Evolutionary conservation across 2,888 invertebrate species (phyloP), one percentile per base, ranked within the genome.

Genomic region (Acrobasis consociella): DNA sequence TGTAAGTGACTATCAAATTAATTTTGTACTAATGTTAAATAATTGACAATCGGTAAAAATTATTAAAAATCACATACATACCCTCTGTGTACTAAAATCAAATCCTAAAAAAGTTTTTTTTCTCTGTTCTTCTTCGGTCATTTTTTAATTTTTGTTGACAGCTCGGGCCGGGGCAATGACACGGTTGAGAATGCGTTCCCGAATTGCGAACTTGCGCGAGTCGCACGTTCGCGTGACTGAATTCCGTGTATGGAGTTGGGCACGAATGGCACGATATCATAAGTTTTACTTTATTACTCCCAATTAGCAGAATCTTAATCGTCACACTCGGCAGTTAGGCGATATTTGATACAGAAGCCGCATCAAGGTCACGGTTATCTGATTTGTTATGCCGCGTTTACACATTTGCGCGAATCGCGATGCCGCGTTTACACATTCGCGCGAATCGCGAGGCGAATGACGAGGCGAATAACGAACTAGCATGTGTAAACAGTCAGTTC

Each of bases 1-100:
- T 50, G 50, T 11, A 16, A 16, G 9, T 50, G 1, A 15, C 11
- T 2, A 15, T 31, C 7, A 7, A 31, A 31, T 31, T 31, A 31
- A 31, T 5, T 31, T 31, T 31, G 31, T 31, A 50, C 15, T 15
- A 16, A 31, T 22, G 2, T 13, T n/a, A 31, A 53, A 37, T n/a
- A 55, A n/a, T 15, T 13, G 38, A 37, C n/a, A 15, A 37, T 17
- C 5, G 17, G 10, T 15, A 42, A 55, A 52, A n/a, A 42, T 38
- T n/a, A 31, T 11, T 5, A 67, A 63, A 17, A 22, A 59, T 49
- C 55, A 55, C 60, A 61, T 64, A 83, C 91, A 86, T 90, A 96
- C 97, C 95, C 96, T 96, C 90, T 97, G 97, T 17, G 97, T 97
- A 84, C 97, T 97, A 81, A 97, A 94, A 93, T 97, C 97, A 76